Conservation (phyloP, 2,113 vertebrate species). For the Eurystomus gularis region DNA sequence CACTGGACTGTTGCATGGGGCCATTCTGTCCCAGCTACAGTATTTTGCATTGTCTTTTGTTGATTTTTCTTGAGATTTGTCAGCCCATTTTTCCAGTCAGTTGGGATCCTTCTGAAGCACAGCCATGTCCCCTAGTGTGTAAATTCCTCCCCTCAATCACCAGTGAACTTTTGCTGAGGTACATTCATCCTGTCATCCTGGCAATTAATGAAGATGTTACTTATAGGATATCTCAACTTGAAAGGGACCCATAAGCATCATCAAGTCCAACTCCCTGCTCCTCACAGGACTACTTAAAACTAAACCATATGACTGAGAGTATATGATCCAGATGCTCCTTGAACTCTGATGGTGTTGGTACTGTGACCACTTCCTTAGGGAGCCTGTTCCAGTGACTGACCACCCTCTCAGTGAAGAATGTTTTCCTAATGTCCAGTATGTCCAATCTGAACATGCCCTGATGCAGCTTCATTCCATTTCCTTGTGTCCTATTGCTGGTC, state of each 20-base stretch:
- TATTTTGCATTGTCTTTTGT: not conserved
- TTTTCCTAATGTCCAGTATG: not conserved
- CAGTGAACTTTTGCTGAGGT: not conserved
- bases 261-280: not conserved
- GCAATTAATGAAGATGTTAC: not conserved
- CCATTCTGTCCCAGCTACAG: not conserved
- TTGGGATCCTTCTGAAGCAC: not conserved
- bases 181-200: not conserved
- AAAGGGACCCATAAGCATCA: not conserved
- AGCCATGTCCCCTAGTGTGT: accelerated
- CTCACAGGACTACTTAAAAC: not conserved
- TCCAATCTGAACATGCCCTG: not conserved
- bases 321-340: not conserved
- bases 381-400: not conserved
- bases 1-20: not conserved
- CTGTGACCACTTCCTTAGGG: not conserved
- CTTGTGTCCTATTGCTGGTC: accelerated
- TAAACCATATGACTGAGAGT: not conserved
- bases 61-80: not conserved
- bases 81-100: not conserved
- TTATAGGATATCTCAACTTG: not conserved
- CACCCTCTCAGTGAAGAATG: not conserved
- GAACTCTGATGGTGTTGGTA: not conserved
- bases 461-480: not conserved
- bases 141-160: not conserved